Base-by-base conservation (phyloP, 2,113 vertebrate genomes). In the Rhipidura dahli region DNA sequence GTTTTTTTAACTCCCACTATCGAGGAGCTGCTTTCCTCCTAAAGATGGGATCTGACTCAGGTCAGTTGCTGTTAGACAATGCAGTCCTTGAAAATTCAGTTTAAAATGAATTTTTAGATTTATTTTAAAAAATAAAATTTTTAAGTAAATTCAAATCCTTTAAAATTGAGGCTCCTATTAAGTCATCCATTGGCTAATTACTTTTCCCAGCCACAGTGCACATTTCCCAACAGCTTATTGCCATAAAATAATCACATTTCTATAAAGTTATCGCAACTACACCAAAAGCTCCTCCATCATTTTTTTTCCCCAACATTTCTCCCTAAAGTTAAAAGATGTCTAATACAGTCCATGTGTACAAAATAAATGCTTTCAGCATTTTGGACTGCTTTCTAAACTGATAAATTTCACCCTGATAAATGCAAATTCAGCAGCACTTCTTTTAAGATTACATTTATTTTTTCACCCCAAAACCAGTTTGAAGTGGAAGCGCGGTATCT, bases 351-450 rank as follows among this genome's bases (percentile, higher is more conserved):
- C 51, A 31, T 4, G 19, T 24, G 6, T 2, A 50, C 3, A 49
- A 59, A 89, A 92, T 19, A 86, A 88, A 61, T 18, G 6, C 11
- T 82, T 71, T 72, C 60, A 56, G 49, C 24, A 45, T 64, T 94
- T 94, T 85, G 63, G 60, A 33, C 54, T 91, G 72, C 83, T 93
- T 96, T 95, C 91, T 80, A 91, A 93, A 96, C 72, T 22, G 81
- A 70, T 73, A 61, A 19, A 96, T 79, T 90, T 95, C 94, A 78
- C 89, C 50, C 40, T 35, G 87, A 65, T 53, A 84, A 92, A 96
- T 83, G 91, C 63, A 95, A 97, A 95, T 94, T 92, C 72, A 84
- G 89, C 87, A 94, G 87, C 76, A 77, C 61, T 93, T 85, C 83
- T 71, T 64, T 33, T 49, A 54, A 77, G 40, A 88, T 83, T 83